Percentiles rank a stretch among this genome's conserved stretches.
These are phyloP conservation scores for Empidonax traillii DNA, from an alignment of 2,113 vertebrate species.

Conservation along the genomic window DNA sequence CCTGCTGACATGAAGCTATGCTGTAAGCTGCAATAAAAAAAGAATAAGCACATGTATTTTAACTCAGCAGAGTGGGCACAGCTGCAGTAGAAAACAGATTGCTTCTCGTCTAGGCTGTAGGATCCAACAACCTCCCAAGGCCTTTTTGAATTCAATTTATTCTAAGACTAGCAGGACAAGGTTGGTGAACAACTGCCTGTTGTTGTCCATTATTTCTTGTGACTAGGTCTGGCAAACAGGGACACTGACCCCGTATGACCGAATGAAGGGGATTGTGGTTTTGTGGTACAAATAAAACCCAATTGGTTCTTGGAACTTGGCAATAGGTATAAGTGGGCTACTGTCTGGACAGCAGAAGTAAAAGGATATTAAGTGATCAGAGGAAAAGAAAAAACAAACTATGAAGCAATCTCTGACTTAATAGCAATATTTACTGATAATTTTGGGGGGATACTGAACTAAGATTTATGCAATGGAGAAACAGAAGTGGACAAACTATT, in stretches of 20 bases:
- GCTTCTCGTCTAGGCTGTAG: not conserved
- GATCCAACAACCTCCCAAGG: not conserved
- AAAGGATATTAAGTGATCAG: not conserved
- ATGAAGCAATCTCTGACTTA: not conserved
- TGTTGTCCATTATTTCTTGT: not conserved
- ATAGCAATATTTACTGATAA: not conserved
- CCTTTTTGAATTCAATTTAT: not conserved
- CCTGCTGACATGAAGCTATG: not conserved
- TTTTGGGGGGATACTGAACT: not conserved
- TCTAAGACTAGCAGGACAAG: not conserved
- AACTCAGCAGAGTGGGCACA: not conserved
- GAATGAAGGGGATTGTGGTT: not conserved
- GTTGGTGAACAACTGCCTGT: not conserved
- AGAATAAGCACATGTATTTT: not conserved
- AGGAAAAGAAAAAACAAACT: not conserved
- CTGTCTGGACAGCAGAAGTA: not conserved
- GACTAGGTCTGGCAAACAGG: not conserved
- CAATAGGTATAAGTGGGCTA: not conserved
- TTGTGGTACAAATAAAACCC: not conserved
- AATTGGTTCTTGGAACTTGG: not conserved
- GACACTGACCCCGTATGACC: fast-evolving
- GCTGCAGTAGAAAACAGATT: not conserved
- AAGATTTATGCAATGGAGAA: not conserved
- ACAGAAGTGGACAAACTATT: not conserved
- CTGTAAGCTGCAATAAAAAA: not conserved